Base-by-base conservation (phyloP, 2,888 invertebrate species). In the Sturmia bella region DNA sequence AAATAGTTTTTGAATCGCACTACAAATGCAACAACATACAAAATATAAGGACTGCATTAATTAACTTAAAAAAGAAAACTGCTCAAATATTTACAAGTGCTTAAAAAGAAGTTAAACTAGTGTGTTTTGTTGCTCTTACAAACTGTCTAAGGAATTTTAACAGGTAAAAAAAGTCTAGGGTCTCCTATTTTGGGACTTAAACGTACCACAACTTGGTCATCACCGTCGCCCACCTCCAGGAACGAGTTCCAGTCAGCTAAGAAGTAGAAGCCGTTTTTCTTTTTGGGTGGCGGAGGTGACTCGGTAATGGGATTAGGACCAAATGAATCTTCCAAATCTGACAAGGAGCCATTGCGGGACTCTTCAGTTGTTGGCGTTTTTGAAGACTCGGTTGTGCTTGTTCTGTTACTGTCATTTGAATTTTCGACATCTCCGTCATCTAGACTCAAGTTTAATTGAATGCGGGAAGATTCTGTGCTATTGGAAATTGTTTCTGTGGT, bases 231-330 rank as follows among this genome's bases (percentile, higher is more conserved):
- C 3, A 96, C 96, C 90, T 96, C 96, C 17, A 96, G 92, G 87
- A 97, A 97, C 69, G 95, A 94, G 87, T 97, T 96, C 96, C 96
- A 96, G 88, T 97, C 97, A 7, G 96, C 92, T 87, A 96, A 92
- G 91, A 96, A 96, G 88, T 96, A 97, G 84, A 96, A 94, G 0
- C 96, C 97, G 79, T 94, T 96, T 86, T 93, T 94, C 85, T 92
- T 93, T 45, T 94, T 94, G 0, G 94, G 93, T 5, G 95, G 94
- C 27, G 94, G 87, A 15, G 92, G 92, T 3, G 94, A 93, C 86
- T 94, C 94, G 0, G 94, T 91, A 7, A 93, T 92, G 0, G 92
- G 92, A 83, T 90, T 89, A 1, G 94, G 93, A 54, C 92, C 92
- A 86, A 96, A 96, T 0, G 96, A 96, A 84, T 94, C 95, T 87